A percentile compares a stretch with the other conserved stretches of the same genome.
phyloP scores from a whole-genome alignment of 2,113 vertebrate species.

The Chaetodon auriga region DNA sequence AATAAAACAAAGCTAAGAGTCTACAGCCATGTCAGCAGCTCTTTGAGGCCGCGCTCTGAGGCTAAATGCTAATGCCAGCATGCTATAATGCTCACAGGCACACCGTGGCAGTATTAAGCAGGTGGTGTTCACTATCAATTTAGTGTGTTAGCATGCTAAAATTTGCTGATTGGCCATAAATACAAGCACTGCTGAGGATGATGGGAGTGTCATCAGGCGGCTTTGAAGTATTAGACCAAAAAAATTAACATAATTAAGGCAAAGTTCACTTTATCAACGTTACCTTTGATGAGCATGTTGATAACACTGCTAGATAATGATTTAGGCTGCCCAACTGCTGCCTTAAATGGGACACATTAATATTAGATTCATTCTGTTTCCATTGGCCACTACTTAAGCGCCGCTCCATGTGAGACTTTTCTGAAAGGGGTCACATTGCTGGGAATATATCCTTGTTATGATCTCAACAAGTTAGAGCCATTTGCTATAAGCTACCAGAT shows the following conservation, averaged over 20 bases:
- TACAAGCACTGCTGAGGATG: too few species aligned
- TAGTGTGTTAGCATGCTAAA: too few species aligned
- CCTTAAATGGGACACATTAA: constrained; percentile 3
- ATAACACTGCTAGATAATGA: neutral
- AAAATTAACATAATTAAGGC: constrained; percentile 8
- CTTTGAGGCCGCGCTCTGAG: too few species aligned
- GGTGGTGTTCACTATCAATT: too few species aligned
- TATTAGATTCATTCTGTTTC: constrained; percentile 1
- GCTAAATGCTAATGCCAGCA: too few species aligned
- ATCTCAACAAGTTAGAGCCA: constrained; percentile 11
- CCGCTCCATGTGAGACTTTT: neutral
- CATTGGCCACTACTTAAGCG: neutral
- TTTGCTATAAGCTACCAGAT: constrained; percentile 20
- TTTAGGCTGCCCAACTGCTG: constrained; percentile 5
- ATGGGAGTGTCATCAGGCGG: too few species aligned
- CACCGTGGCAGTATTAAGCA: too few species aligned
- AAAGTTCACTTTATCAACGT: neutral
- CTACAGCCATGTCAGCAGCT: too few species aligned
- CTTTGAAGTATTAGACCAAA: too few species aligned
- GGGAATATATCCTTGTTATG: constrained; percentile 29
- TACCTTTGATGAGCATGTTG: neutral
- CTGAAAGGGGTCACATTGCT: constrained; percentile 1
- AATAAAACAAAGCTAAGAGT: too few species aligned
- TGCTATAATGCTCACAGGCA: too few species aligned
- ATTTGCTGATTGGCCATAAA: too few species aligned